A percentile compares a stretch with the other conserved stretches of the same genome.
These are phyloP conservation scores for Ypsolopha sequella DNA, from an alignment of 2,888 invertebrate species.

Conservation along the genomic window DNA sequence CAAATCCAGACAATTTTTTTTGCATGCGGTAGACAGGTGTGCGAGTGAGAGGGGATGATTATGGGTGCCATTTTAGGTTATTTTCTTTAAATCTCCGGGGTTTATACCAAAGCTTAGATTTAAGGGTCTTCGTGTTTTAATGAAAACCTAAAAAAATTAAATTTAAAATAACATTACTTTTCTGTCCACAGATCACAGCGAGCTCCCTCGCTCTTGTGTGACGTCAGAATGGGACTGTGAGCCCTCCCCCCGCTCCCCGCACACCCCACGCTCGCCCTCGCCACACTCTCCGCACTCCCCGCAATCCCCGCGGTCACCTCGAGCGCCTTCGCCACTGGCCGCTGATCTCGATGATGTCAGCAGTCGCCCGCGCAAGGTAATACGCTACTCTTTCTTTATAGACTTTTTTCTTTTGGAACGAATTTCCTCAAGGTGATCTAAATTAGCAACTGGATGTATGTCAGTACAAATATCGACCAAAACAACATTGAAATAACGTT, in stretches of 20 bases:
- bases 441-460: neutral
- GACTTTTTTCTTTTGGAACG: neutral
- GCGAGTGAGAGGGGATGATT: too few species aligned
- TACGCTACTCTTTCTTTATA: neutral
- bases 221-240: neutral
- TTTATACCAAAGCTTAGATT: too few species aligned
- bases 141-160: too few species aligned
- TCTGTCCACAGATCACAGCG: neutral
- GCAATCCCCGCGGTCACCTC: neutral
- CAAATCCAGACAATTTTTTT: too few species aligned
- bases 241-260: neutral
- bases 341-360: too few species aligned
- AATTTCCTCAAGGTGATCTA: neutral
- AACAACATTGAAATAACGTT: too few species aligned
- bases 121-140: neutral
- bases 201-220: neutral
- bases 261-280: neutral
- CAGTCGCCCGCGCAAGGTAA: slow-evolving; percentile 2
- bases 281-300: neutral
- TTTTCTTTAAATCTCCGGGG: too few species aligned
- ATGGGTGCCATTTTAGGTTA: too few species aligned
- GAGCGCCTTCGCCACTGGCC: neutral
- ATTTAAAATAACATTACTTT: neutral
- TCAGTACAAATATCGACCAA: neutral
- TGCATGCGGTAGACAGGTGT: too few species aligned